Evolutionary conservation across 2,888 invertebrate genomes (phyloP).

Genomic region (Pinctada fucata): DNA sequence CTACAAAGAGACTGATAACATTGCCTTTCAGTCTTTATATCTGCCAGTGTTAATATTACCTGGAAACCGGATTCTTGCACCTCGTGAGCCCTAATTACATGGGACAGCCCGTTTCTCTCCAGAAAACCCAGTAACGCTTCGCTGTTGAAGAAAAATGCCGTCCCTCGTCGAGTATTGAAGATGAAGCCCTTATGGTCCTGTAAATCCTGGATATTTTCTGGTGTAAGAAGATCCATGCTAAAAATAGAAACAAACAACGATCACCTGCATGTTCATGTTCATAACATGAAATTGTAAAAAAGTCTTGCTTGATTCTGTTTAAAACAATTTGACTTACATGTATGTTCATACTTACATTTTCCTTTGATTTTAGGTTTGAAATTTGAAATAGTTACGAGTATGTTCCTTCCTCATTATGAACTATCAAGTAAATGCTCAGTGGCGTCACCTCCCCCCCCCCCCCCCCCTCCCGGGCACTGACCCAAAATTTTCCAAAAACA

Average conservation of each 20-base stretch:
- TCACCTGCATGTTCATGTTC: background rate
- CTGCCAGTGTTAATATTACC: slow-evolving; percentile 75
- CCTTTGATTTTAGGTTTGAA: too few species aligned
- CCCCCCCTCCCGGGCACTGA: too few species aligned
- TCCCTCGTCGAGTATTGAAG: slow-evolving; percentile 83
- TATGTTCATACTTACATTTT: too few species aligned
- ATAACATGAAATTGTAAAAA: background rate
- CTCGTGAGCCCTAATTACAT: slow-evolving; percentile 87
- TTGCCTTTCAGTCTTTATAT: too few species aligned
- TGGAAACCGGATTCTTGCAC: slow-evolving; percentile 85
- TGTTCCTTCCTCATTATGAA: too few species aligned
- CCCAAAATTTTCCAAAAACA: too few species aligned
- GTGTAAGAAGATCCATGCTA: slow-evolving; percentile 66
- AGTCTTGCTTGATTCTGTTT: background rate
- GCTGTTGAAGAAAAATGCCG: slow-evolving; percentile 85
- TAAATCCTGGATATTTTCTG: slow-evolving; percentile 68
- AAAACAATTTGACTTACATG: too few species aligned
- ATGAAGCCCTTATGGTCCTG: slow-evolving; percentile 81
- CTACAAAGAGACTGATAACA: too few species aligned
- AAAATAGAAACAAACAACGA: slow-evolving; percentile 27
- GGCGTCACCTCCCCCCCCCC: too few species aligned
- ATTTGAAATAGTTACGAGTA: background rate
- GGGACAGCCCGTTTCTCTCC: slow-evolving; percentile 82
- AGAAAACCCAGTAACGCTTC: slow-evolving; percentile 85
- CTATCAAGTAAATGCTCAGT: too few species aligned